Conservation (phyloP, 2,888 invertebrate species). For the Catocala fraxini region DNA sequence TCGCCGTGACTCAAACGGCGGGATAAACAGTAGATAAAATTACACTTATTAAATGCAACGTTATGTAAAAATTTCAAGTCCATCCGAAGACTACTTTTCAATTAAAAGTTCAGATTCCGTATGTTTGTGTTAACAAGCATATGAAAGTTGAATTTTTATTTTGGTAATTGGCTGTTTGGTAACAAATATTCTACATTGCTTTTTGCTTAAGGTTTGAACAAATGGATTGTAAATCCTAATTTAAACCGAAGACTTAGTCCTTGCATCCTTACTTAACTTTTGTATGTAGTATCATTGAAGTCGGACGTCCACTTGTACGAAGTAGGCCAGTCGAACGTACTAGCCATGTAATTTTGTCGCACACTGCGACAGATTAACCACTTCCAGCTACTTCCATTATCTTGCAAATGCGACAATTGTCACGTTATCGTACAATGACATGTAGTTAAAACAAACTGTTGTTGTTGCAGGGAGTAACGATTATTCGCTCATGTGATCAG, state of each 20-base stretch:
- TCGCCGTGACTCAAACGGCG: too few species aligned
- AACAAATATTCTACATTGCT: too few species aligned
- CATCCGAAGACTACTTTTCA: too few species aligned
- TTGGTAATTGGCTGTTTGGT: too few species aligned
- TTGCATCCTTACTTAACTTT: slow-evolving; percentile 6
- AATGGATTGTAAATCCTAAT: not conserved
- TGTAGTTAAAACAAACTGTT: slow-evolving; percentile 42
- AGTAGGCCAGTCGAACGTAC: slow-evolving; percentile 53
- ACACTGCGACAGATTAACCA: slow-evolving; percentile 58
- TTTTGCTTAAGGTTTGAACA: too few species aligned
- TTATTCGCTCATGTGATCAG: slow-evolving; percentile 19
- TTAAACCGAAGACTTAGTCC: not conserved
- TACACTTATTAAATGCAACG: too few species aligned
- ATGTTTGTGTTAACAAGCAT: too few species aligned
- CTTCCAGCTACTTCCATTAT: slow-evolving; percentile 63
- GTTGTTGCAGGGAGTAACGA: slow-evolving; percentile 33
- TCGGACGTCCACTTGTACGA: slow-evolving; percentile 57
- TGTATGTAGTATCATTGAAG: slow-evolving; percentile 18
- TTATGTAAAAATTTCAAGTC: too few species aligned
- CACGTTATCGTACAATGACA: slow-evolving; percentile 66
- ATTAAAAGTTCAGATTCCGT: too few species aligned
- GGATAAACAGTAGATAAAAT: too few species aligned
- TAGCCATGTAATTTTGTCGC: slow-evolving; percentile 45
- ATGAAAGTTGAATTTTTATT: too few species aligned
- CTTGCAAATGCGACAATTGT: slow-evolving; percentile 67